phyloP scores from a whole-genome alignment of 2,888 invertebrate genomes.

The Argyresthia albistria region DNA sequence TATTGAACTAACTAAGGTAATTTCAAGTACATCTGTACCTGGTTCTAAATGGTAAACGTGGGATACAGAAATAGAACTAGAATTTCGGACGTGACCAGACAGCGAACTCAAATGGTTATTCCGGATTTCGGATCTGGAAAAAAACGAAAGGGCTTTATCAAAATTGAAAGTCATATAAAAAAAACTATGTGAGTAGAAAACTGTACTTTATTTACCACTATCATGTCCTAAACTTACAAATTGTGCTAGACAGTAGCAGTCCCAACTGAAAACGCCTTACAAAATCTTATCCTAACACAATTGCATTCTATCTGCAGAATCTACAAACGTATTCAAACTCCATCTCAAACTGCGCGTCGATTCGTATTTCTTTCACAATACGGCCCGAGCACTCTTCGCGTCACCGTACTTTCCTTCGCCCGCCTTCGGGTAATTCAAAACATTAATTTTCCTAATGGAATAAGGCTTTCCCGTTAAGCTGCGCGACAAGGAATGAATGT shows the following conservation, averaged over 20 bases:
- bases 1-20: too few relatives aligned
- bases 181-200: too few relatives aligned
- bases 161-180: too few relatives aligned
- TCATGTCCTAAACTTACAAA: too few relatives aligned
- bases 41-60: too few relatives aligned
- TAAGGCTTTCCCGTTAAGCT: slow-evolving; percentile 51
- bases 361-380: neutral
- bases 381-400: slow-evolving; percentile 8
- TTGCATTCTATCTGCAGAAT: neutral
- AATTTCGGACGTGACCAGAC: too few relatives aligned
- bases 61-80: too few relatives aligned
- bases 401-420: slow-evolving; percentile 12
- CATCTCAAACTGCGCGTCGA: neutral
- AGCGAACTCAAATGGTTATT: too few relatives aligned
- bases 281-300: neutral
- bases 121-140: too few relatives aligned
- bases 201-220: too few relatives aligned
- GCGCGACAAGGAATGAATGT: slow-evolving; percentile 38
- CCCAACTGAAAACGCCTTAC: neutral
- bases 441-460: slow-evolving; percentile 73
- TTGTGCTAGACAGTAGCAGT: neutral
- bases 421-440: slow-evolving; percentile 55
- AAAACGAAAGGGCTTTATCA: too few relatives aligned
- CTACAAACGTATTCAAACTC: neutral
- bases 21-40: too few relatives aligned